Evolutionary conservation across 2,888 invertebrate genomes (phyloP).

Genomic region (Caenorhabditis sp.): DNA sequence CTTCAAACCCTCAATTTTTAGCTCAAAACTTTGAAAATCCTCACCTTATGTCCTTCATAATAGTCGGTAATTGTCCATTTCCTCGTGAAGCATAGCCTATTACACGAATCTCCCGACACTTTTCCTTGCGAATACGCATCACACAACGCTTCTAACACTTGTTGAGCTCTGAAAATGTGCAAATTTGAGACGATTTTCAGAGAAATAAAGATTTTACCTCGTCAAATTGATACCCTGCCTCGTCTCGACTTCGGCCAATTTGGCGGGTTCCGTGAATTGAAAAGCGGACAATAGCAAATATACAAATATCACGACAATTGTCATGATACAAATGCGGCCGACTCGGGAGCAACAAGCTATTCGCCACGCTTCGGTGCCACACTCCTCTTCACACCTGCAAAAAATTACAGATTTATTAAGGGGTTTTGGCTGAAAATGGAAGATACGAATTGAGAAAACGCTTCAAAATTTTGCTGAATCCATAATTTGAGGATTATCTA

Average conservation of each 20-base stretch:
- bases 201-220: slow-evolving; percentile 10
- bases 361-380: slow-evolving; percentile 45
- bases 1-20: not conserved
- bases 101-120: slow-evolving; percentile 67
- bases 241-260: slow-evolving; percentile 15
- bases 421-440: not conserved
- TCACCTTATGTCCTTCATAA: slow-evolving; percentile 63
- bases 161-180: slow-evolving; percentile 47
- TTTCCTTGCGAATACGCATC: slow-evolving; percentile 51
- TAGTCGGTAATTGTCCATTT: slow-evolving; percentile 66
- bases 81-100: slow-evolving; percentile 58
- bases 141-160: slow-evolving; percentile 59
- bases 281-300: slow-evolving; percentile 15
- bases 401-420: not conserved
- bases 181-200: not conserved
- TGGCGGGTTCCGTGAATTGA: slow-evolving; percentile 8
- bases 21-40: slow-evolving; percentile 23
- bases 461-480: too few relatives aligned
- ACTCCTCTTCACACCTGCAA: slow-evolving; percentile 42
- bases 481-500: too few relatives aligned
- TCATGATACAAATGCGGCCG: slow-evolving; percentile 42
- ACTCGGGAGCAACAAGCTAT: slow-evolving; percentile 50
- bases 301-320: slow-evolving; percentile 35
- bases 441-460: not conserved
- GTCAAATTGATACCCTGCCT: slow-evolving; percentile 38